These are phyloP conservation scores for Pogonomyrmex californicus DNA, from an alignment of 1,140 invertebrate species.

Conservation along the genomic window DNA sequence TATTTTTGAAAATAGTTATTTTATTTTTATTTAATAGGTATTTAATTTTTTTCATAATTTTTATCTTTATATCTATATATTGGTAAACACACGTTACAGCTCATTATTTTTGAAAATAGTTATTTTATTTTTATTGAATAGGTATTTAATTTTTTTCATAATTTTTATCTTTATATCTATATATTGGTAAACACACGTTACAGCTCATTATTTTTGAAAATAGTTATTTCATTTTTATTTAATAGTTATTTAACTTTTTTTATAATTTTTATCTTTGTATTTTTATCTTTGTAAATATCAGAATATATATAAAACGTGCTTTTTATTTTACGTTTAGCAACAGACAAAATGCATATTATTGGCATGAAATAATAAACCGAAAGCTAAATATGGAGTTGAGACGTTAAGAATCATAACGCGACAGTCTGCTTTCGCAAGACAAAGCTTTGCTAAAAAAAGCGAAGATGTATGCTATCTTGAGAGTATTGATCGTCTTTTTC, in stretches of 20 bases:
- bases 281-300: background rate
- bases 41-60: no score
- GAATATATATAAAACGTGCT: background rate
- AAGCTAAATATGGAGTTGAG: slow-evolving; percentile 35
- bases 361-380: background rate
- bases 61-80: no score
- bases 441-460: background rate
- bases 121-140: no score
- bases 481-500: background rate
- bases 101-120: background rate
- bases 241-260: no score
- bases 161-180: no score
- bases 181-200: background rate
- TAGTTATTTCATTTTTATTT: no score
- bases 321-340: background rate
- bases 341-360: slow-evolving; percentile 2
- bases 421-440: background rate
- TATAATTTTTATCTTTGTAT: background rate
- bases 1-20: background rate
- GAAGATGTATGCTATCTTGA: background rate
- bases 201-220: background rate
- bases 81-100: background rate
- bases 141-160: no score
- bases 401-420: background rate
- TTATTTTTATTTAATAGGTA: no score